Conservation (phyloP, 2,888 invertebrate species). For the Machimus rusticus region DNA sequence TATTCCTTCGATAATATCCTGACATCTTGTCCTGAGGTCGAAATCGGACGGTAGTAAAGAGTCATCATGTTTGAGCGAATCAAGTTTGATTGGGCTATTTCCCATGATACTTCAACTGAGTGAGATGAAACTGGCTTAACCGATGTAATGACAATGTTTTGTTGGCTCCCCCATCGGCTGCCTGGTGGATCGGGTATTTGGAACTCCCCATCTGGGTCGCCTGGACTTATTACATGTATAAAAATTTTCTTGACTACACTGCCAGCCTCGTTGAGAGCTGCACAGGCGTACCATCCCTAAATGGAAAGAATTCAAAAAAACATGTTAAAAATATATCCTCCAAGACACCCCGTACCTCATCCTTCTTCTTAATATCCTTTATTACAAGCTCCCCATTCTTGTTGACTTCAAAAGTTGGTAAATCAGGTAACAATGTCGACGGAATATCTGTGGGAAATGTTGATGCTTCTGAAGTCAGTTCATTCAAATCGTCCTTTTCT, state of each 20-base stretch:
- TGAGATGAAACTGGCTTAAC: constrained; percentile 51
- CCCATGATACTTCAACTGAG: constrained; percentile 52
- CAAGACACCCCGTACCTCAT: constrained; percentile 48
- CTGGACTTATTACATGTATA: constrained; percentile 50
- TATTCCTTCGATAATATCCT: constrained; percentile 52
- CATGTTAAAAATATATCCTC: neutral
- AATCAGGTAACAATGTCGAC: constrained; percentile 46
- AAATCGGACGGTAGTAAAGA: constrained; percentile 52
- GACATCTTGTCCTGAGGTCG: constrained; percentile 47
- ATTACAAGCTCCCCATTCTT: constrained; percentile 52
- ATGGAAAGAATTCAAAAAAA: neutral
- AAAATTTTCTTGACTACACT: constrained; percentile 52
- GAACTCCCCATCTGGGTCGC: constrained; percentile 48
- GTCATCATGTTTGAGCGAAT: constrained; percentile 50
- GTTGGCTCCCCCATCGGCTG: constrained; percentile 51
- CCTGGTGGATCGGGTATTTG: constrained; percentile 51
- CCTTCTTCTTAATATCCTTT: constrained; percentile 50
- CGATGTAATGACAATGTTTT: constrained; percentile 52
- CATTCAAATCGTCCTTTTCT: constrained; percentile 45
- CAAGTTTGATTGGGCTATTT: constrained; percentile 49
- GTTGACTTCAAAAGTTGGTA: constrained; percentile 50
- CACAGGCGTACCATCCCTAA: constrained; percentile 54
- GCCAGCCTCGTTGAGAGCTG: constrained; percentile 54
- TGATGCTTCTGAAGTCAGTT: neutral
- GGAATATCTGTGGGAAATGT: constrained; percentile 42